Evolutionary conservation across 2,797 vertebrate genomes (phyloP).

Genomic region (Presbytis comata): DNA sequence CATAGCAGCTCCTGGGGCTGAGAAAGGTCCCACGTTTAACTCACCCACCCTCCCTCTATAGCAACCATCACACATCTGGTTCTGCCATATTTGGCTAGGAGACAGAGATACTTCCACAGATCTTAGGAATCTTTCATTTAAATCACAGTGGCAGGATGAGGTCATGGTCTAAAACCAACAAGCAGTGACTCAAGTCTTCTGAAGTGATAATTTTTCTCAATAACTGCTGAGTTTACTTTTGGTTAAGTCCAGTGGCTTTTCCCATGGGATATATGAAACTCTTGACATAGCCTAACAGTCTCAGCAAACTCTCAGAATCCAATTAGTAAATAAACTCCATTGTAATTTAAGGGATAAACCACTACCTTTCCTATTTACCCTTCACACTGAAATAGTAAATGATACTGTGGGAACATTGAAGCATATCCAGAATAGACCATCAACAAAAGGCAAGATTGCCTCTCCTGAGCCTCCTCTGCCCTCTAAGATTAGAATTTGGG

Average conservation of each 20-base stretch:
- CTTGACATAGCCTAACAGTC: background rate
- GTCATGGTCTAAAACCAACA: background rate
- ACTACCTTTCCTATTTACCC: background rate
- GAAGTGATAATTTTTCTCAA: background rate
- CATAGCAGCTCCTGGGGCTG: background rate
- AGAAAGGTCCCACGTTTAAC: background rate
- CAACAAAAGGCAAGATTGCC: constrained; percentile 67
- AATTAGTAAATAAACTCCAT: constrained; percentile 14
- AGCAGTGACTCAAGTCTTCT: background rate
- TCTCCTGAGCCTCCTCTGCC: constrained; percentile 67
- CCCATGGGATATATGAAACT: background rate
- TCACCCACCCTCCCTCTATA: background rate
- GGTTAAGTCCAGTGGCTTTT: background rate
- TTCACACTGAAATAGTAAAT: constrained; percentile 56
- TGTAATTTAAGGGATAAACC: constrained; percentile 20
- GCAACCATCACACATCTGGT: background rate
- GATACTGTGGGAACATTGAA: constrained; percentile 63
- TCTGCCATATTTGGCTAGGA: background rate
- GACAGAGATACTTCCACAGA: background rate
- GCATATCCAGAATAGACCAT: constrained; percentile 45
- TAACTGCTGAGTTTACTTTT: constrained; percentile 39
- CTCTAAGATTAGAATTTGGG: constrained; percentile 81
- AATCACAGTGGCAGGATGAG: background rate
- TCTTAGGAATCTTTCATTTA: background rate
- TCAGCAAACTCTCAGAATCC: constrained; percentile 22